Evolutionary conservation across 2,797 vertebrate genomes (phyloP).

Genomic region (Neosilurus mollespiculum): DNA sequence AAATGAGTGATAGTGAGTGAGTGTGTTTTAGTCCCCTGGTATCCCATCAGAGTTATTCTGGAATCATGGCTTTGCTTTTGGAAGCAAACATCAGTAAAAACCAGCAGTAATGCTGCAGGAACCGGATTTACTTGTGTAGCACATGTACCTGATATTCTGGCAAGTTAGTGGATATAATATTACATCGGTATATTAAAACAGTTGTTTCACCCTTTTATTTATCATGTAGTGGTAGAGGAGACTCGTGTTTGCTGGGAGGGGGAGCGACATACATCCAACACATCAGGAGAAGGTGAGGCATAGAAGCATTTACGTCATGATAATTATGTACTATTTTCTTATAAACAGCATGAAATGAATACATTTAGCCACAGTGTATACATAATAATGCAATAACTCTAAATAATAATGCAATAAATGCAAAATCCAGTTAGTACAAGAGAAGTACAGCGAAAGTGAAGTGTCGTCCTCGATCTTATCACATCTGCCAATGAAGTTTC

Average conservation of each 20-base stretch:
- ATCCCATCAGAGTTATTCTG: background rate
- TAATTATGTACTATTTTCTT: background rate
- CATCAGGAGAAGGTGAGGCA: constrained; percentile 38
- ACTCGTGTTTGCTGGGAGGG: constrained; percentile 41
- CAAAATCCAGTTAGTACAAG: background rate
- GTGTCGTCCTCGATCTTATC: background rate
- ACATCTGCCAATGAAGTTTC: too few relatives aligned
- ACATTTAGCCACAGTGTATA: background rate
- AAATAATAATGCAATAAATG: background rate
- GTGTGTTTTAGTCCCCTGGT: background rate
- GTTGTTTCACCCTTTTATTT: background rate
- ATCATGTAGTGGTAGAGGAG: constrained; percentile 31
- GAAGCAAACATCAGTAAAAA: background rate
- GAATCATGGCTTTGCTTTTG: background rate
- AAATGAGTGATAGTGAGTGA: too few relatives aligned
- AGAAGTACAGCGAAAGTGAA: background rate
- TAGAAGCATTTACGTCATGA: background rate
- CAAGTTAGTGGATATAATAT: background rate
- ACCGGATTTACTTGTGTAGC: background rate
- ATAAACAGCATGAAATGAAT: background rate
- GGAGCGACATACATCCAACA: constrained; percentile 23
- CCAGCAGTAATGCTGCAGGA: background rate
- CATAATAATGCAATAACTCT: background rate
- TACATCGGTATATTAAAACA: background rate
- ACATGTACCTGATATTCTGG: background rate